A percentile compares a stretch with the other conserved stretches of the same genome.
phyloP scores from a whole-genome alignment of 2,113 vertebrate species.

The Microcebus griseorufus region DNA sequence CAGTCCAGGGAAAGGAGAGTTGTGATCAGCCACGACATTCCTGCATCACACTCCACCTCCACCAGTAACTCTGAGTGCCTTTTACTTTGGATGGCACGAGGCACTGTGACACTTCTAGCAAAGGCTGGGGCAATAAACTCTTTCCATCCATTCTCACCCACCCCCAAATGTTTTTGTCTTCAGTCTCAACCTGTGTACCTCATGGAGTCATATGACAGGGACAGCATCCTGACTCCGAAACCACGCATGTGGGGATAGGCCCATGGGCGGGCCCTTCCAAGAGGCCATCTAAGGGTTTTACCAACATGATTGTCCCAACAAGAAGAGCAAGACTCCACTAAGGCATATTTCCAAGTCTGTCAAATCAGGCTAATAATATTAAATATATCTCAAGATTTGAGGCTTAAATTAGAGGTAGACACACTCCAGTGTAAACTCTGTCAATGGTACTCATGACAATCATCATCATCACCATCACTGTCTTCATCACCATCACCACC shows the following conservation, averaged over 20 bases:
- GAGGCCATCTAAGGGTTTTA: background rate
- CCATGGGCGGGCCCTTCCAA: background rate
- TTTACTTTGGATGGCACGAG: too few relatives aligned
- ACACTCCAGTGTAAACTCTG: background rate
- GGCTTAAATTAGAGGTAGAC: background rate
- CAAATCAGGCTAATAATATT: background rate
- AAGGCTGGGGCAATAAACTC: accelerated
- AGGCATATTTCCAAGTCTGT: background rate
- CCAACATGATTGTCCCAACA: background rate
- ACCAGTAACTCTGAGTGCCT: too few relatives aligned
- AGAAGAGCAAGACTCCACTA: background rate
- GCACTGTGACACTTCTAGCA: accelerated
- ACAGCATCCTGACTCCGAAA: background rate
- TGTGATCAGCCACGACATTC: accelerated
- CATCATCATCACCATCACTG: accelerated
- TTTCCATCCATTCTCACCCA: accelerated
- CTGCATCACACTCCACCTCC: background rate
- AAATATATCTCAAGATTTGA: too few relatives aligned
- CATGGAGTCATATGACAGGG: accelerated
- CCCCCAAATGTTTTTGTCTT: background rate
- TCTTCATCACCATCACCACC: accelerated
- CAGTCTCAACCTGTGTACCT: background rate
- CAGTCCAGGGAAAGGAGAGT: background rate
- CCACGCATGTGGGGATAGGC: accelerated
- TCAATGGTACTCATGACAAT: background rate